Conservation (phyloP, 2,797 vertebrate genomes). For the Danio tinwini region DNA sequence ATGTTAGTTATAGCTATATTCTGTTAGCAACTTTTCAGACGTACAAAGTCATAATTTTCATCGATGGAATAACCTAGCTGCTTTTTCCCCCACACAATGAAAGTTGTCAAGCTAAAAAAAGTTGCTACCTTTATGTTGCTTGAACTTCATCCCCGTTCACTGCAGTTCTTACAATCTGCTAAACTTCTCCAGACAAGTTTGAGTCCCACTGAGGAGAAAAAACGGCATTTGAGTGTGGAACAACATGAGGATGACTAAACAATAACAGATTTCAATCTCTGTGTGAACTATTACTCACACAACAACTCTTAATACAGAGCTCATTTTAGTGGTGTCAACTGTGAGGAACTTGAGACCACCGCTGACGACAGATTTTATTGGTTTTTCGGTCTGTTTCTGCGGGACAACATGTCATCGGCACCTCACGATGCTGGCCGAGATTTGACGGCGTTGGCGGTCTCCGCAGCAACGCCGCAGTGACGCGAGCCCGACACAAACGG, state of each 20-base stretch:
- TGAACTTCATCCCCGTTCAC: not conserved
- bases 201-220: not conserved
- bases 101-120: not conserved
- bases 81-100: not conserved
- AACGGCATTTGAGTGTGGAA: constrained; percentile 6
- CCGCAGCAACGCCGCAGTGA: constrained; percentile 72
- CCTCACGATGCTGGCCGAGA: constrained; percentile 8
- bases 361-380: not conserved
- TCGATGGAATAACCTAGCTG: not conserved
- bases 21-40: no score
- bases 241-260: not conserved
- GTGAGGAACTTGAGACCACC: constrained; percentile 20
- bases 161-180: not conserved
- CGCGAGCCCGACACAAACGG: constrained; percentile 55
- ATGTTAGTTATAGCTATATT: no score
- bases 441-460: constrained; percentile 65
- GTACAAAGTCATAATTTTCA: no score
- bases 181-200: not conserved
- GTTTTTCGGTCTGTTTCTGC: constrained; percentile 35
- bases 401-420: constrained; percentile 52
- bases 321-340: not conserved
- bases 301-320: constrained; percentile 3
- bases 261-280: constrained; percentile 9
- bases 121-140: not conserved
- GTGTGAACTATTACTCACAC: constrained; percentile 5